Evolutionary conservation across 1,140 invertebrate species (phyloP).

Genomic region (Telenomus remus): DNA sequence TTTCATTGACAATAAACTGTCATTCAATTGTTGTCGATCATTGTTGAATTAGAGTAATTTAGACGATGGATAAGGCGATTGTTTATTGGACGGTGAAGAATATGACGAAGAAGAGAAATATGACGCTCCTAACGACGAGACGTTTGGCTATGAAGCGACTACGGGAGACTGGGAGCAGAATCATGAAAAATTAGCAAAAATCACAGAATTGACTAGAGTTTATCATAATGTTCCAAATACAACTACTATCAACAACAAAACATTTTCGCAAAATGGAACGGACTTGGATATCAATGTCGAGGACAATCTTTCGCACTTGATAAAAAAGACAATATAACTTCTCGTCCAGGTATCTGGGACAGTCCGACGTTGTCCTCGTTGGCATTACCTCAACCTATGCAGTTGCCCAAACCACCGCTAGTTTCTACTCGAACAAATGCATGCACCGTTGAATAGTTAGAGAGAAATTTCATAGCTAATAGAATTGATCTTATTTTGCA

Average conservation of each 20-base stretch:
- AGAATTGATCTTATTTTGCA: constrained; percentile 41
- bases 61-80: constrained; percentile 69
- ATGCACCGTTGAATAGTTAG: constrained; percentile 78
- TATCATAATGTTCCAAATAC: constrained; percentile 67
- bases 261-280: constrained; percentile 64
- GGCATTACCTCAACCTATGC: constrained; percentile 57
- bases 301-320: constrained; percentile 78
- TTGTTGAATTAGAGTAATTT: too few species aligned
- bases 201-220: constrained; percentile 75
- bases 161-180: constrained; percentile 83
- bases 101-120: constrained; percentile 88
- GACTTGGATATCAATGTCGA: constrained; percentile 69
- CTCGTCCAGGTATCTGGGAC: constrained; percentile 75
- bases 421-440: constrained; percentile 70
- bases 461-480: constrained; percentile 74
- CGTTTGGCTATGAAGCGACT: constrained; percentile 85
- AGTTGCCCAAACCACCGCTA: constrained; percentile 40
- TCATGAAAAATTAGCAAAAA: constrained; percentile 81
- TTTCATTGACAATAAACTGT: too few species aligned
- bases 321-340: constrained; percentile 75
- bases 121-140: constrained; percentile 93
- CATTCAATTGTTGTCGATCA: too few species aligned
- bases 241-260: constrained; percentile 32
- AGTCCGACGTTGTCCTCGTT: constrained; percentile 66
- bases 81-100: constrained; percentile 77